Percentiles rank a stretch among this genome's conserved stretches.
phyloP scores from a whole-genome alignment of 2,888 invertebrate species.

The Cryptophagus acutangulus region DNA sequence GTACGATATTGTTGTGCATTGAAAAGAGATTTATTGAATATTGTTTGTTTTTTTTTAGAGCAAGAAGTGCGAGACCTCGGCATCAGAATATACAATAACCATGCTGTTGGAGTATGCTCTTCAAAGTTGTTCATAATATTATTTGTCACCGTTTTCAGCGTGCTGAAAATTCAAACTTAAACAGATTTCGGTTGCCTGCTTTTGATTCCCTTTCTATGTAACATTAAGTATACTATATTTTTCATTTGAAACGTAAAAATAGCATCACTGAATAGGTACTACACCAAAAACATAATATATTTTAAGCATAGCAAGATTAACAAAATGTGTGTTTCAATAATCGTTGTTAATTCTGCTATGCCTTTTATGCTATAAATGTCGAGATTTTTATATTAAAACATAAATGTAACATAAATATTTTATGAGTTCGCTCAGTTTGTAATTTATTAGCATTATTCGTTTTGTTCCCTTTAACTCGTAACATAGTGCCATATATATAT shows the following conservation, averaged over 20 bases:
- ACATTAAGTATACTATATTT: constrained; percentile 26
- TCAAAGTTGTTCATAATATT: constrained; percentile 12
- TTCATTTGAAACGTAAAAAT: constrained; percentile 21
- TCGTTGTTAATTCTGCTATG: constrained; percentile 24
- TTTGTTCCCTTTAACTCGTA: constrained; percentile 24
- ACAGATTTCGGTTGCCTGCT: constrained; percentile 15
- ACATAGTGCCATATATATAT: constrained; percentile 30
- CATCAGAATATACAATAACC: constrained; percentile 33
- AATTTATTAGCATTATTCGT: constrained; percentile 14
- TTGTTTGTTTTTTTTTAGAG: constrained; percentile 40
- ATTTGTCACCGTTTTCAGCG: constrained; percentile 16
- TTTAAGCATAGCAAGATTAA: constrained; percentile 26
- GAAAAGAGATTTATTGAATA: too few species aligned
- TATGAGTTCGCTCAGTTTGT: constrained; percentile 10
- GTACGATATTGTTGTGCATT: too few species aligned
- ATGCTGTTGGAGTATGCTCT: constrained; percentile 3
- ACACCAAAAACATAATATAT: constrained; percentile 35
- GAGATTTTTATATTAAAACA: constrained; percentile 22
- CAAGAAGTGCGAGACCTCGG: constrained; percentile 41
- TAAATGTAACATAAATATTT: constrained; percentile 16
- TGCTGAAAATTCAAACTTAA: constrained; percentile 27
- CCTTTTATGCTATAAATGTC: constrained; percentile 29
- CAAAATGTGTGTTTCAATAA: constrained; percentile 3
- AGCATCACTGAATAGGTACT: constrained; percentile 42
- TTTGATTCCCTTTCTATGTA: constrained; percentile 11